Evolutionary conservation across 2,888 invertebrate genomes (phyloP), one percentile per base, ranked within the genome.

Genomic region (Elysia crispata): DNA sequence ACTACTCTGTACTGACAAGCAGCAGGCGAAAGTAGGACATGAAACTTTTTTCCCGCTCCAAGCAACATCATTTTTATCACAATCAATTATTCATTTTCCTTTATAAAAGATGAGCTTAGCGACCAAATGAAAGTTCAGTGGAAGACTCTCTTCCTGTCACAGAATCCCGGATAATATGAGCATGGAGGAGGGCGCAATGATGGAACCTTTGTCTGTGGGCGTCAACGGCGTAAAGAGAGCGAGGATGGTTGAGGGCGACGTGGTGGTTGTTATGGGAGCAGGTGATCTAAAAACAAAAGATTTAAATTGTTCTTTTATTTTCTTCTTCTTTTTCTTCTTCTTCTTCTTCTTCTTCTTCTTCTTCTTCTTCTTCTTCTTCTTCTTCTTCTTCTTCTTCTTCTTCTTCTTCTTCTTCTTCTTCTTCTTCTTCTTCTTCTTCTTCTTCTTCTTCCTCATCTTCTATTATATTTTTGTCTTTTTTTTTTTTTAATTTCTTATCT

Each of bases 211-310:
- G 18, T 95, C 97, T 0, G 98, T 98, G 33, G 98, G 96, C 11
- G 96, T 98, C 0, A 97, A 98, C 93, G 97, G 98, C 77, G 98
- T 98, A 88, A 94, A 95, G 77, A 95, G 97, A 84, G 98, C 95
- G 13, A 94, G 95, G 1, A 94, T 99, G 20, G 93, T 94, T 0
- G 83, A 92, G 54, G 93, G 93, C 1, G 88, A 90, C 62, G 87
- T 86, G 76, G 92, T 93, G 8, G 87, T 93, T 3, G 89, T 93
- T 25, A 90, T 90, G 86, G 92, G 92, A 25, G 90, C 91, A 67
- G 91, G 90, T 79, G 31, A 67, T 23, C 25, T 23, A 5, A 41
- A 18, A 18, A 33, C 28, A 15, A 13, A 20, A n/a, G n/a, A 18
- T 69, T 5, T 69, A 11, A 30, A 5, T 69, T 28, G 25, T 8